Evolutionary conservation across 2,797 vertebrate genomes (phyloP).

Genomic region (Octomys mimax): DNA sequence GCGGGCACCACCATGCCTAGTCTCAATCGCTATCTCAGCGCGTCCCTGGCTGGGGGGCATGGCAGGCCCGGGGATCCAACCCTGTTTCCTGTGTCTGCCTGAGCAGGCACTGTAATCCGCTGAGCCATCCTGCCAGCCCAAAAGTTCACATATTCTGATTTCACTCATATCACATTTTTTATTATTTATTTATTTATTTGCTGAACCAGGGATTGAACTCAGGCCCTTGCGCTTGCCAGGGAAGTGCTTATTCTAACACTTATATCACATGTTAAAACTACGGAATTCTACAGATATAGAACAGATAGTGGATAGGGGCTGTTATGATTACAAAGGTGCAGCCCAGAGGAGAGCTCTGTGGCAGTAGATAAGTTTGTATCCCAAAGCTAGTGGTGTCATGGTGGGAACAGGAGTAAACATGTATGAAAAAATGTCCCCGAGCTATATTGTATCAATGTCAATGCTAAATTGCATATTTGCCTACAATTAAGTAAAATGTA

Average conservation of each 20-base stretch:
- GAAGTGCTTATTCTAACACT: no score
- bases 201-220: no score
- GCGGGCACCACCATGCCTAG: no score
- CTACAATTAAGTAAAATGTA: not conserved
- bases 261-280: conserved; percentile 7
- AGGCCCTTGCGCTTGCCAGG: no score
- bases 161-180: not conserved
- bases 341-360: not conserved
- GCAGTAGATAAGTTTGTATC: not conserved
- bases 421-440: not conserved
- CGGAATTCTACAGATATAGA: not conserved
- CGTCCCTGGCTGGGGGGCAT: no score
- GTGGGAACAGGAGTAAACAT: not conserved
- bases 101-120: no score
- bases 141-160: not conserved
- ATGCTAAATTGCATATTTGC: not conserved
- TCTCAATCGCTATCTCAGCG: no score
- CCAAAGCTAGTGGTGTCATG: not conserved
- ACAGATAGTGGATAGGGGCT: not conserved
- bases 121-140: no score
- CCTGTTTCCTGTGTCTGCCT: no score
- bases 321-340: not conserved
- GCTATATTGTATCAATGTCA: not conserved
- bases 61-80: no score
- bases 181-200: no score